Conservation (phyloP, 2,797 vertebrate genomes). For the Intellagama lesueurii region DNA sequence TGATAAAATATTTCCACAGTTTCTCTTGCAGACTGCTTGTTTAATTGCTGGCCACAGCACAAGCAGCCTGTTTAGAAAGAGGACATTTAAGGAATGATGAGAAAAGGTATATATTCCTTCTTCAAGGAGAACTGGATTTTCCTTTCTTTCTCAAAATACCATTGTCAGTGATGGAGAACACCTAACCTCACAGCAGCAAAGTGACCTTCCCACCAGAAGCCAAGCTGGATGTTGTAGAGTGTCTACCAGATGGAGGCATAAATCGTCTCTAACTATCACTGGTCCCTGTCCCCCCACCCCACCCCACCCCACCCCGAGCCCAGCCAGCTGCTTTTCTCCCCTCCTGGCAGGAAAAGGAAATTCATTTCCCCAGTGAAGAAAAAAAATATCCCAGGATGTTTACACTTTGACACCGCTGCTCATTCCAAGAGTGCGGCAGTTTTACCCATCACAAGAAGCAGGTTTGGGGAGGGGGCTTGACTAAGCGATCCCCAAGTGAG, state of each 20-base stretch:
- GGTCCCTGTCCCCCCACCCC: background rate
- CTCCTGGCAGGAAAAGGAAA: slow-evolving; percentile 12
- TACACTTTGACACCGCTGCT: background rate
- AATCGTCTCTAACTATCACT: slow-evolving; percentile 21
- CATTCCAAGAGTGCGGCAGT: background rate
- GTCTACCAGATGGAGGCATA: slow-evolving; percentile 45
- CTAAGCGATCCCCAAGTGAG: background rate
- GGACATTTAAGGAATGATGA: background rate
- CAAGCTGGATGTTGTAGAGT: slow-evolving; percentile 15
- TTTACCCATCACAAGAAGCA: background rate
- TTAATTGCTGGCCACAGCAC: background rate
- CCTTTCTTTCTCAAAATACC: background rate
- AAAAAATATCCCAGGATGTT: slow-evolving; percentile 12
- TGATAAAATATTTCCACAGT: background rate
- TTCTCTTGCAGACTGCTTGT: background rate
- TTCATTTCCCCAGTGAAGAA: background rate
- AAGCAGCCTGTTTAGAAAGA: fast-evolving
- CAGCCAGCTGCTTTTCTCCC: background rate
- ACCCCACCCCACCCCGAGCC: background rate
- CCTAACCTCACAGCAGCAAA: slow-evolving; percentile 13
- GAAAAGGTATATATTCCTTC: background rate
- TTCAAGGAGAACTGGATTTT: slow-evolving; percentile 38
- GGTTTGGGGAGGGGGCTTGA: background rate
- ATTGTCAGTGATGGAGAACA: slow-evolving; percentile 29
- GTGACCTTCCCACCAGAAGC: slow-evolving; percentile 52